A percentile compares a stretch with the other conserved stretches of the same genome.
Conservation (phyloP, 2,113 vertebrate genomes). For the Machaerirhynchus nigripectus region DNA sequence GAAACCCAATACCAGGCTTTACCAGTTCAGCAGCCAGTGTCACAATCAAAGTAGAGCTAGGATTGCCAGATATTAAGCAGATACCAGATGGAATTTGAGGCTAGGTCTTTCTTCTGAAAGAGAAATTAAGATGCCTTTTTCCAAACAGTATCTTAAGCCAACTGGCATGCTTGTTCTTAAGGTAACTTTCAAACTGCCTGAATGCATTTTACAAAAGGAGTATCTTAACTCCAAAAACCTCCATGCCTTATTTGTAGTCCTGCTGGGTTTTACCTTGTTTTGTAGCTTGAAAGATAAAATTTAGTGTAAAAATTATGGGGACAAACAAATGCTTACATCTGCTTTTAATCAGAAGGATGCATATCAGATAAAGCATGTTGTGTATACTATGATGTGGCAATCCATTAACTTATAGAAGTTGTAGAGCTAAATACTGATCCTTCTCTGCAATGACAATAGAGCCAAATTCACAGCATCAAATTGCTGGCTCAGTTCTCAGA, state of each 20-base stretch:
- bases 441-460: neutral
- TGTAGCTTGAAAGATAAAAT: neutral
- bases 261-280: neutral
- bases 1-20: neutral
- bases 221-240: neutral
- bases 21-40: neutral
- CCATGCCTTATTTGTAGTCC: neutral
- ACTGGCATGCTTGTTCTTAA: neutral
- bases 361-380: neutral
- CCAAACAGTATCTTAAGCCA: neutral
- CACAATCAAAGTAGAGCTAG: neutral
- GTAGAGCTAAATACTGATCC: neutral
- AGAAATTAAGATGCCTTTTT: slow-evolving; percentile 20
- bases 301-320: neutral
- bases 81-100: neutral
- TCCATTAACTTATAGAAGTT: neutral
- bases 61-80: slow-evolving; percentile 1
- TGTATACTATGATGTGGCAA: neutral
- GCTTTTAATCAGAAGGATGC: neutral
- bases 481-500: neutral
- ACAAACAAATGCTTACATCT: neutral
- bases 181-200: neutral
- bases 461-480: neutral
- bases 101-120: slow-evolving; percentile 6
- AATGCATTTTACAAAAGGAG: neutral